Evolutionary conservation across 2,113 vertebrate genomes (phyloP).

Genomic region (Mirounga angustirostris): DNA sequence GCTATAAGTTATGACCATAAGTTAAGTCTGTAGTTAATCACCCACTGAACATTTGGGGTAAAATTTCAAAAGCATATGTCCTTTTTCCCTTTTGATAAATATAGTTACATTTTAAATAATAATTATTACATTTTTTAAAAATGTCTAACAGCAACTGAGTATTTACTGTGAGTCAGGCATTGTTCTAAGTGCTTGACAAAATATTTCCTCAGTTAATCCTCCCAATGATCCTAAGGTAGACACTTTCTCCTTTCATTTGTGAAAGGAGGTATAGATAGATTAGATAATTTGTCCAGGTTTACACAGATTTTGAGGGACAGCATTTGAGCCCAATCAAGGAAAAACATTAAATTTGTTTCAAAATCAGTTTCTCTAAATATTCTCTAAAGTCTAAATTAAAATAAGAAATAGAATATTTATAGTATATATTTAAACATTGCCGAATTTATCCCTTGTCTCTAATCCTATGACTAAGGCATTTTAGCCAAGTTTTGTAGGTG

Average conservation of each 20-base stretch:
- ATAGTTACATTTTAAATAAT: not conserved
- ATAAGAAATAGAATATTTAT: constrained; percentile 30
- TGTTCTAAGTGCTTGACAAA: not conserved
- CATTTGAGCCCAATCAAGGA: not conserved
- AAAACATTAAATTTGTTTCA: constrained; percentile 20
- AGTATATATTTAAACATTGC: not conserved
- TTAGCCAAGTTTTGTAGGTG: not conserved
- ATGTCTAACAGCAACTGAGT: not conserved
- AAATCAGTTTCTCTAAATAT: not conserved
- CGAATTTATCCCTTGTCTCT: not conserved
- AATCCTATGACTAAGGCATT: not conserved
- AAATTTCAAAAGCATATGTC: not conserved
- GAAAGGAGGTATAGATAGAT: not conserved
- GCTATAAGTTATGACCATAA: not conserved
- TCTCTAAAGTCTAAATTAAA: not conserved
- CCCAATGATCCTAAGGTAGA: not conserved
- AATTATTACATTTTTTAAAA: not conserved
- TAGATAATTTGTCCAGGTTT: not conserved
- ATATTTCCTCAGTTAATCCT: not conserved
- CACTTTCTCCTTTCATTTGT: not conserved
- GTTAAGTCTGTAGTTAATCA: not conserved
- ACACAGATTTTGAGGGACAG: not conserved
- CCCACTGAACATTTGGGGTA: not conserved
- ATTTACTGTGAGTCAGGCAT: not conserved
- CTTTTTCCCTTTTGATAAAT: not conserved